Percentiles rank a stretch among this genome's conserved stretches.
phyloP scores from a whole-genome alignment of 1,140 invertebrate genomes.

The Pygmarrhopalites habei region DNA sequence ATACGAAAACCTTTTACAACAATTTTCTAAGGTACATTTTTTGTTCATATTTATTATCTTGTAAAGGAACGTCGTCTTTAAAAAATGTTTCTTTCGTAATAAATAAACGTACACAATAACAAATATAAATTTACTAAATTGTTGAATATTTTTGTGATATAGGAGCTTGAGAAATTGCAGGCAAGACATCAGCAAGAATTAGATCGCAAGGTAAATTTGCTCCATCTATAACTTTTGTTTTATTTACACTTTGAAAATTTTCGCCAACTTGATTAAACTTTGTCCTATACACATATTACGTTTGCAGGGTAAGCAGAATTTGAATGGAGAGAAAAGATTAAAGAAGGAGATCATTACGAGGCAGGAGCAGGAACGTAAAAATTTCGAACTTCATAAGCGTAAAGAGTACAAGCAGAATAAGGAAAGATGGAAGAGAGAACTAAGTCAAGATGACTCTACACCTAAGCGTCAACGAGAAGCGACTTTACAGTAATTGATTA shows the following conservation, averaged over 20 bases:
- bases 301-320: conserved; percentile 67
- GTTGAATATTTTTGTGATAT: too few species aligned
- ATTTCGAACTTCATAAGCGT: conserved; percentile 84
- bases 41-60: too few species aligned
- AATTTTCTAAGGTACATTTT: too few species aligned
- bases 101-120: too few species aligned
- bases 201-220: conserved; percentile 67
- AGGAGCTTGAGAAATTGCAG: conserved; percentile 89
- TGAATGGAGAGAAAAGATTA: conserved; percentile 82
- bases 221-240: too few species aligned
- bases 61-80: too few species aligned
- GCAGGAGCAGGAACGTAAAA: conserved; percentile 84
- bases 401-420: conserved; percentile 97
- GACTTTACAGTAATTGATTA: conserved; percentile 66
- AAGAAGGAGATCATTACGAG: conserved; percentile 81
- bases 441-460: conserved; percentile 82
- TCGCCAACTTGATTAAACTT: neutral
- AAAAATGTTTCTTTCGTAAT: too few species aligned
- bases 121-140: too few species aligned
- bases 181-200: conserved; percentile 81
- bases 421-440: conserved; percentile 89
- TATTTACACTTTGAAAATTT: neutral
- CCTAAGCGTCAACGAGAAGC: conserved; percentile 87
- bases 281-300: too few species aligned
- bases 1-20: conserved; percentile 33